Evolutionary conservation across 2,113 vertebrate species (phyloP), one percentile per base, ranked within the genome.

Genomic region (Murina feae): DNA sequence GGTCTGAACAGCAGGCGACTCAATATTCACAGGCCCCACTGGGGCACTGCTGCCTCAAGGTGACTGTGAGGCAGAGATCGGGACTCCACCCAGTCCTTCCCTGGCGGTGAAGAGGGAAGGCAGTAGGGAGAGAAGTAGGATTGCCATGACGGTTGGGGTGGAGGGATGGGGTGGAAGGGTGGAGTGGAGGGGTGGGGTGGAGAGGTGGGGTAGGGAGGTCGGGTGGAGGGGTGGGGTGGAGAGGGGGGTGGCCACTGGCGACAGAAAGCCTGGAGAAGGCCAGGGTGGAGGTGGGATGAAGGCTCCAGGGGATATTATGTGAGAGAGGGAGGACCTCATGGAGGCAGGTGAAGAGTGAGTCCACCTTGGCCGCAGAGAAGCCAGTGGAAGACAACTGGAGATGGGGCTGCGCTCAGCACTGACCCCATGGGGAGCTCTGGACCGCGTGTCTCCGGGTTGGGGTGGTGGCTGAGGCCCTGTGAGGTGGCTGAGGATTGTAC

Each of bases 291-390:
- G 53, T 35, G 9, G 12, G 42, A 23, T 16, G 66, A 30, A 32
- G 83, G 12, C 25, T 42, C 51, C 21, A 2, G 6, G 12, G 53
- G 16, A n/a, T 25, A 2, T 71, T 35, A 63, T 18, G 42, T 7
- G 37, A 80, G 12, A 51, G 9, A 47, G 37, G 76, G 65, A 58
- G 37, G 49, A 5, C 10, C 49, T 12, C 23, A 1, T 1, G 49
- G 86, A 53, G 63, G 60, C 32, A 12, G 75, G 39, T 17, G 72
- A 35, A 23, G 30, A n/a, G n/a, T 28, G 65, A 30, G 30, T 78
- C 37, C 1, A 0, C 55, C 8, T 0, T 12, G 68, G 55, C 30
- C 0, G 2, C 6, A 37, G 0, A 7, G 84, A 71, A 35, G 76
- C 12, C 1, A 6, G 28, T 11, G 51, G 42, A 10, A 1, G 39